A percentile compares a stretch with the other conserved stretches of the same genome.
Conservation (phyloP, 1,140 invertebrate genomes). For the honey bee (Apis mellifera) region DNA sequence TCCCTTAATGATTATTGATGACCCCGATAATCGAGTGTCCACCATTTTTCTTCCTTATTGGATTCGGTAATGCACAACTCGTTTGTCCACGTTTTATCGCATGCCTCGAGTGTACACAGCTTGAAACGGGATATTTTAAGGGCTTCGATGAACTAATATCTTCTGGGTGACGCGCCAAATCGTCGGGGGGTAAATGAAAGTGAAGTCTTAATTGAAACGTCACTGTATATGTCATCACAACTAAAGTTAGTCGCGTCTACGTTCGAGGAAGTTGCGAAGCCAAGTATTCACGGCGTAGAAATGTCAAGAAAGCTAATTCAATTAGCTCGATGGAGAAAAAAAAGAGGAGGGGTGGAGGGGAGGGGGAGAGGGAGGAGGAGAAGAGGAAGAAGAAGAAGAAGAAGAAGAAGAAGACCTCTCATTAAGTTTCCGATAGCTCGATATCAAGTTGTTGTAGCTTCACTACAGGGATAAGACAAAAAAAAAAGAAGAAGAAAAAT, state of each 20-base stretch:
- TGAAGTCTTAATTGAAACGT: constrained; percentile 68
- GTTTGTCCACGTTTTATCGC: constrained; percentile 22
- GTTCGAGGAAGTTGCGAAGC: not conserved
- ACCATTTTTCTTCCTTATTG: not conserved
- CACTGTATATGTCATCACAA: constrained; percentile 34
- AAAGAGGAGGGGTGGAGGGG: too few relatives aligned
- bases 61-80: not conserved
- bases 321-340: not conserved
- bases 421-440: not conserved
- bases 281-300: not conserved
- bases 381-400: too few relatives aligned
- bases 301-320: not conserved
- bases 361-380: too few relatives aligned
- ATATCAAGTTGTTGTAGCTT: not conserved
- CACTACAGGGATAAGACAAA: too few relatives aligned
- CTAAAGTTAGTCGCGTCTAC: constrained; percentile 15
- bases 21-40: not conserved
- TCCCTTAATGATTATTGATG: not conserved
- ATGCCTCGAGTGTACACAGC: constrained; percentile 34
- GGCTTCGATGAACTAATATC: constrained; percentile 63
- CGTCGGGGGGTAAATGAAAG: constrained; percentile 70
- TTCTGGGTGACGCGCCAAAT: constrained; percentile 44
- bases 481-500: too few relatives aligned
- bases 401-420: not conserved
- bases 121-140: constrained; percentile 57